Base-by-base conservation (phyloP, 2,113 vertebrate genomes). In the Promerops cafer region DNA sequence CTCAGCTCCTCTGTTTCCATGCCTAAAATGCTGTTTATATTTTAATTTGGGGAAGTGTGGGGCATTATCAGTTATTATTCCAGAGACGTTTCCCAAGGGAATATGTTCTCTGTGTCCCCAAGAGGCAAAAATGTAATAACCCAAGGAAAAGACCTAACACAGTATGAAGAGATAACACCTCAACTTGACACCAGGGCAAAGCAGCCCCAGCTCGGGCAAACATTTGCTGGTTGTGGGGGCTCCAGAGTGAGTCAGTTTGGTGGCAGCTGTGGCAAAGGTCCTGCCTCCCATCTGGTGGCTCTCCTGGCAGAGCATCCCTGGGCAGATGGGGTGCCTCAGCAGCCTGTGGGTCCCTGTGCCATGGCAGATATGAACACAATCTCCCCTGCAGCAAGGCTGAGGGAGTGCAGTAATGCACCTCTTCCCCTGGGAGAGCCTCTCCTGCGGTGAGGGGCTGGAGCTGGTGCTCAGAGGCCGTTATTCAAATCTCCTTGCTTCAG, bases 251-350 rank as follows among this genome's bases (percentile, higher is more conserved):
- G 23, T 15, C 75, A 42, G n/a, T 56, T 63, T n/a, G 57, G 63
- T 59, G 70, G 66, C 2, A 5, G 76, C 59, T 77, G 47, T 77
- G 54, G 60, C 88, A 82, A 40, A 79, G 31, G 42, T 69, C 53
- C 70, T 93, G 92, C 78, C 45, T 93, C 82, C 90, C 90, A 79
- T 88, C 92, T 94, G 90, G 49, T 82, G 87, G 37, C 53, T 93
- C 70, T 81, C 35, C 70, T 93, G 85, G 81, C 84, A 89, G 83
- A 50, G 44, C 22, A 7, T 17, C 30, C 59, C 54, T 5, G 15
- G 88, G 79, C 85, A 92, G 85, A 72, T 86, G 90, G 92, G 61
- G 57, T 24, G 2, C 30, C 65, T 40, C 88, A 82, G 85, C 82
- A 90, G 78, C 82, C 81, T 6, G 27, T 21, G 75, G 50, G 79